Conservation (phyloP, 2,797 vertebrate species). For the Toxotes lorentzi region DNA sequence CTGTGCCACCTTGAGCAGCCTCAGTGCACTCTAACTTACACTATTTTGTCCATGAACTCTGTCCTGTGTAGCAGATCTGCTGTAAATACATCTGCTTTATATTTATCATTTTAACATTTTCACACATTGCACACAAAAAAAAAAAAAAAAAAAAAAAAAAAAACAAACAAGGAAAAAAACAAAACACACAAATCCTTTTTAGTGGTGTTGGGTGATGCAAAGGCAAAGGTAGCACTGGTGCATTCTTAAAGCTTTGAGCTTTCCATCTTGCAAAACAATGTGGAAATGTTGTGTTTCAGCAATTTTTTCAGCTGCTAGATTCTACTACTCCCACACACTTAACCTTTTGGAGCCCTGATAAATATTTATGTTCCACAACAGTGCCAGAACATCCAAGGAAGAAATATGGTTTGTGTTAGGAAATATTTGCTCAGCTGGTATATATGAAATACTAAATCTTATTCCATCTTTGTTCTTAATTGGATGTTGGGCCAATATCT, state of each 20-base stretch:
- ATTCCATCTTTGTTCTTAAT: slow-evolving; percentile 46
- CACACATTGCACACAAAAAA: not conserved
- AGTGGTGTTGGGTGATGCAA: slow-evolving; percentile 6
- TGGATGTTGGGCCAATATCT: slow-evolving; percentile 27
- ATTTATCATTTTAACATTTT: not conserved
- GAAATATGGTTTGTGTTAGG: slow-evolving; percentile 50
- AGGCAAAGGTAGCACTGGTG: not conserved
- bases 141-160: too few relatives aligned
- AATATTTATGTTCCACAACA: slow-evolving; percentile 66
- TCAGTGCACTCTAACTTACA: not conserved
- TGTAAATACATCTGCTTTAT: not conserved
- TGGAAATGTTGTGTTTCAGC: slow-evolving; percentile 48
- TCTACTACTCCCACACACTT: slow-evolving; percentile 70
- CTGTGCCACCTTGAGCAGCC: not conserved
- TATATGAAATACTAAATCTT: slow-evolving; percentile 39
- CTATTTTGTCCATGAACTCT: not conserved
- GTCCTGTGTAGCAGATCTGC: not conserved
- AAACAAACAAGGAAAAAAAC: too few relatives aligned
- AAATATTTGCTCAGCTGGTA: slow-evolving; percentile 55
- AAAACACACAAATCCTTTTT: not conserved
- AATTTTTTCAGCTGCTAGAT: slow-evolving; percentile 64
- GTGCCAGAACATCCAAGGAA: slow-evolving; percentile 38
- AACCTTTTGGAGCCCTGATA: slow-evolving; percentile 65
- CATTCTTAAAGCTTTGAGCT: slow-evolving; percentile 23
- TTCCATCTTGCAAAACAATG: slow-evolving; percentile 41